These are phyloP conservation scores for Hippocampus kuda DNA, from an alignment of 2,797 vertebrate species.

Conservation along the genomic window DNA sequence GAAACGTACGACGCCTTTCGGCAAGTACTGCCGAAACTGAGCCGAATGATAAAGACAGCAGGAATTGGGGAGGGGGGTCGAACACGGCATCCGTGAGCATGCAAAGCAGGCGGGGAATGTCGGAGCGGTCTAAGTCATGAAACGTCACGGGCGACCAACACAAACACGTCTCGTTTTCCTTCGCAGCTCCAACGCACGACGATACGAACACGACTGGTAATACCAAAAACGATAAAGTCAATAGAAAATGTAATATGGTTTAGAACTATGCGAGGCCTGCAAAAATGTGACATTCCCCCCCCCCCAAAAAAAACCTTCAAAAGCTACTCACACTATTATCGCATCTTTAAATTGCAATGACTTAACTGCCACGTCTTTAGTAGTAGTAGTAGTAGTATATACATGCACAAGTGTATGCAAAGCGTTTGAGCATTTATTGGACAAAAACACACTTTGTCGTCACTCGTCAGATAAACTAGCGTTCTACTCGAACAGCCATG, in stretches of 20 bases:
- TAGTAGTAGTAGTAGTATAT: background rate
- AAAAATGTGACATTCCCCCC: too few species aligned
- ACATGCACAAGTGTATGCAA: background rate
- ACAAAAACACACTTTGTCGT: background rate
- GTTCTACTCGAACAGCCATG: too few species aligned
- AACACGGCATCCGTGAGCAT: too few species aligned
- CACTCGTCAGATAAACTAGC: background rate
- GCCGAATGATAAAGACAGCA: background rate
- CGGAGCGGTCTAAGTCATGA: background rate
- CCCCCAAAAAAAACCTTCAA: background rate
- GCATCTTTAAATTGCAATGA: background rate
- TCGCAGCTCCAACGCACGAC: too few species aligned
- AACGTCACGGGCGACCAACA: background rate
- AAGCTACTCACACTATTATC: too few species aligned
- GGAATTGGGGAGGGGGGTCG: background rate
- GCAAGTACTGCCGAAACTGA: background rate
- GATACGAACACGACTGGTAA: too few species aligned
- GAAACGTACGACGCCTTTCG: conserved; percentile 10
- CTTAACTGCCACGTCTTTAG: background rate
- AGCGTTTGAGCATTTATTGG: background rate
- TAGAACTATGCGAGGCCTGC: background rate
- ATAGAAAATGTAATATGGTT: background rate
- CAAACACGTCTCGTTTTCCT: background rate
- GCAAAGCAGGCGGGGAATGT: background rate
- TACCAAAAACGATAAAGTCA: too few species aligned